These are phyloP conservation scores for Sphaeramia orbicularis DNA, from an alignment of 2,797 vertebrate species.

Conservation along the genomic window DNA sequence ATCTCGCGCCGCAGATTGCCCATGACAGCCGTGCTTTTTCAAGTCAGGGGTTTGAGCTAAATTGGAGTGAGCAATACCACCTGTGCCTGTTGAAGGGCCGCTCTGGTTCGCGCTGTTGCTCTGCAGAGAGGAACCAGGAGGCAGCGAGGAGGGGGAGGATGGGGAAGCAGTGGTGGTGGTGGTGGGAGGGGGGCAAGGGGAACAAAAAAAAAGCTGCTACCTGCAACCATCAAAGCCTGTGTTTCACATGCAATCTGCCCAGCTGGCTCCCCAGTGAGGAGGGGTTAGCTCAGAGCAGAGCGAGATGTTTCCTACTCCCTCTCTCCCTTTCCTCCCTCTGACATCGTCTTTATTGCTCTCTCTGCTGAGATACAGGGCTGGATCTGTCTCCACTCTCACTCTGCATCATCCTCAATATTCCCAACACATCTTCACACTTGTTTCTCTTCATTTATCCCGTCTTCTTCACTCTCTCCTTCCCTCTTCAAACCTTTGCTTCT, in stretches of 20 bases:
- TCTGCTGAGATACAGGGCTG: constrained; percentile 2
- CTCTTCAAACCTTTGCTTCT: no score
- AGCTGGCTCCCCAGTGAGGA: constrained; percentile 67
- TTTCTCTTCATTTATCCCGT: no score
- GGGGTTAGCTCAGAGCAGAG: constrained; percentile 49
- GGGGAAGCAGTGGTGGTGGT: constrained; percentile 17
- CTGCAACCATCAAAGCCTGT: constrained; percentile 83
- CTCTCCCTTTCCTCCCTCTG: constrained; percentile 6
- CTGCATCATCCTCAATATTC: constrained; percentile 1
- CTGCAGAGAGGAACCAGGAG: constrained; percentile 53
- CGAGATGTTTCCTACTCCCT: constrained; percentile 41
- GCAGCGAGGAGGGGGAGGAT: neutral
- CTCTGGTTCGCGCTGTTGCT: constrained; percentile 64
- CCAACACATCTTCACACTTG: neutral
- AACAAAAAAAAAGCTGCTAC: constrained; percentile 67
- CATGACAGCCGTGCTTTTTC: constrained; percentile 83
- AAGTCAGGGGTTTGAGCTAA: constrained; percentile 85
- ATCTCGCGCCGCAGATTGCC: constrained; percentile 81
- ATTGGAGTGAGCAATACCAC: constrained; percentile 87
- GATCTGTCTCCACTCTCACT: neutral
- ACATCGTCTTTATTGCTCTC: neutral
- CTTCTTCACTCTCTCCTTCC: no score
- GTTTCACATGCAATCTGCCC: constrained; percentile 79
- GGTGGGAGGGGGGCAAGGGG: neutral
- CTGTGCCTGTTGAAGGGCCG: constrained; percentile 81